Evolutionary conservation across 1,140 invertebrate species (phyloP), one percentile per base, ranked within the genome.

Genomic region (Drosophila baimaii): DNA sequence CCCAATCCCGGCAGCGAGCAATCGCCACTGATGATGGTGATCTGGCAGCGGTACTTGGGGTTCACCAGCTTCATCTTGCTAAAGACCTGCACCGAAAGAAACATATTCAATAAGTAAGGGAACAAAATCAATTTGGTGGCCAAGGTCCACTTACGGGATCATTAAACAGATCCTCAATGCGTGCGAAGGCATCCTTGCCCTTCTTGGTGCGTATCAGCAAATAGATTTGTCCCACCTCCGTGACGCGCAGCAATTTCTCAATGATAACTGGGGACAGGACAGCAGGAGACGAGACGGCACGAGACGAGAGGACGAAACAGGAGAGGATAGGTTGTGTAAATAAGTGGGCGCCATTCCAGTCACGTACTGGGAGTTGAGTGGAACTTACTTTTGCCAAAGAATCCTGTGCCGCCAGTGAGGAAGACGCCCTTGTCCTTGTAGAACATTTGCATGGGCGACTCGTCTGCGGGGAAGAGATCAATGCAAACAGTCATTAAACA

Each of bases 171-270:
- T 94, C 93, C 17, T 95, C 94, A 0, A 96, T 90, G 55, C 96
- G 93, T 19, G 93, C 92, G 19, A 92, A 85, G 7, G 95, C 93
- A 79, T 95, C 94, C 90, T 96, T 95, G n/a, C 95, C 95, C 83
- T 95, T 96, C 92, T 97, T 98, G 19, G 94, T 93, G 77, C 97
- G 92, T 46, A 98, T 94, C 33, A 98, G 92, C 25, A 97, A 92
- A 90, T 96, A 98, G 72, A 98, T 94, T 29, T 93, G 94, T 39
- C 94, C 94, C 31, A 98, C 77, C 64, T 95, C 95, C 91, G 97
- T 98, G 25, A 95, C 95, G 58, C 97, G 93, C 23, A 98, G 92
- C 46, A 98, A 90, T 92, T 98, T 98, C 92, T 97, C 96, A 35
- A 98, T 95, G 27, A 97, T 92, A 49, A 94, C 93, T 94, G 72